phyloP scores from a whole-genome alignment of 2,888 invertebrate genomes.

The Andrena haemorrhoa region DNA sequence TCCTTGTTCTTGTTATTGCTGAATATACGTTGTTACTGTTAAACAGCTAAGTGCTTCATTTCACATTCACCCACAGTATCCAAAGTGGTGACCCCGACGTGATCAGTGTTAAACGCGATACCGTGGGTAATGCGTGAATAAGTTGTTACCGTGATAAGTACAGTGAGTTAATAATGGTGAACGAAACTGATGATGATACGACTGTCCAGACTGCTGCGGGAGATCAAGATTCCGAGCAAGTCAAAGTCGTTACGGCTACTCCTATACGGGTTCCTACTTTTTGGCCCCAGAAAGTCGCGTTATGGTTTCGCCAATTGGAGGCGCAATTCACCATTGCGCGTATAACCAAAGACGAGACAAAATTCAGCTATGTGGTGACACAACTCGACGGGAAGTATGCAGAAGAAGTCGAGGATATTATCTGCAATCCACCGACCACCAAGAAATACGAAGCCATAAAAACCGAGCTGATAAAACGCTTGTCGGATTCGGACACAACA shows the following conservation, averaged over 20 bases:
- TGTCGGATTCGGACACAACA: neutral
- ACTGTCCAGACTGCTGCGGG: neutral
- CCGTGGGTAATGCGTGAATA: neutral
- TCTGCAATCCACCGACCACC: neutral
- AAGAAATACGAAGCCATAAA: neutral
- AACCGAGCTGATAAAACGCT: neutral
- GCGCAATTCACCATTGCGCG: neutral
- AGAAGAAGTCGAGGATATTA: neutral
- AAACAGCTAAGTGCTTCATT: too few species aligned
- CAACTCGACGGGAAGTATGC: neutral
- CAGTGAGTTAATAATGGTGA: too few species aligned
- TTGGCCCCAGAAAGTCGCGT: neutral
- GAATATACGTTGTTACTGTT: too few species aligned
- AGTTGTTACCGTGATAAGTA: too few species aligned
- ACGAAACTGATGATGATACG: too few species aligned
- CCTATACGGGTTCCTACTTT: neutral
- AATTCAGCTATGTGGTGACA: neutral
- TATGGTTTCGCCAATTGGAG: neutral
- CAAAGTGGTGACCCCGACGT: neutral
- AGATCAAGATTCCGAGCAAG: too few species aligned
- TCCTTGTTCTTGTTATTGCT: too few species aligned
- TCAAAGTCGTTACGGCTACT: neutral
- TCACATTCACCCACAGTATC: too few species aligned
- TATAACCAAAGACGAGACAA: neutral
- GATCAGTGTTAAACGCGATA: neutral